phyloP scores from a whole-genome alignment of 2,797 vertebrate species.

The Rachycentron canadum region DNA sequence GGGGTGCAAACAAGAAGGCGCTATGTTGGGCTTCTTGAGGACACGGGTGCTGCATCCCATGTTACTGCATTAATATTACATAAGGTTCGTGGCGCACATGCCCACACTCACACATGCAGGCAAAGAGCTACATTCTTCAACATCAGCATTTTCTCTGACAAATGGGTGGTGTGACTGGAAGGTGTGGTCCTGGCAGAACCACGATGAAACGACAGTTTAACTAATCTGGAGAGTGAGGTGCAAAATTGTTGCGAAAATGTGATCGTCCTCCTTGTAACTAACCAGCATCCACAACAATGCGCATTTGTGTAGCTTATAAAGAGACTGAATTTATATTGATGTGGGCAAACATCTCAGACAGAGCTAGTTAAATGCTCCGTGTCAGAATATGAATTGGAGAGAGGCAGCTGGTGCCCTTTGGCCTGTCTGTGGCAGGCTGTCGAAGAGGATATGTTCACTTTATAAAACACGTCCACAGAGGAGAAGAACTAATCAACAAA shows the following conservation, averaged over 20 bases:
- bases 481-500: neutral
- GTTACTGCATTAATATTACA: constrained; percentile 64
- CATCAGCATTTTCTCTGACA: constrained; percentile 61
- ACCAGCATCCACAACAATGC: neutral
- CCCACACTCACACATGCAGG: constrained; percentile 18
- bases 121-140: constrained; percentile 24
- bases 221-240: neutral
- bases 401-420: constrained; percentile 35
- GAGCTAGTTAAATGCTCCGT: constrained; percentile 12
- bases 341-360: neutral
- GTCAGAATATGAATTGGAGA: constrained; percentile 2
- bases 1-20: constrained; percentile 40
- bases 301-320: constrained; percentile 1
- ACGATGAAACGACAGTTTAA: constrained; percentile 7
- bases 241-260: neutral
- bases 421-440: constrained; percentile 9
- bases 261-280: neutral
- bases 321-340: neutral
- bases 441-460: neutral
- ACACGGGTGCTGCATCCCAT: constrained; percentile 43
- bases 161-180: constrained; percentile 24
- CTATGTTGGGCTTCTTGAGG: constrained; percentile 23
- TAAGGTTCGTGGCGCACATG: constrained; percentile 24
- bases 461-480: neutral
- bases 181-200: constrained; percentile 21